Conservation (phyloP, 2,888 invertebrate genomes). For the Tenthredo amoena region DNA sequence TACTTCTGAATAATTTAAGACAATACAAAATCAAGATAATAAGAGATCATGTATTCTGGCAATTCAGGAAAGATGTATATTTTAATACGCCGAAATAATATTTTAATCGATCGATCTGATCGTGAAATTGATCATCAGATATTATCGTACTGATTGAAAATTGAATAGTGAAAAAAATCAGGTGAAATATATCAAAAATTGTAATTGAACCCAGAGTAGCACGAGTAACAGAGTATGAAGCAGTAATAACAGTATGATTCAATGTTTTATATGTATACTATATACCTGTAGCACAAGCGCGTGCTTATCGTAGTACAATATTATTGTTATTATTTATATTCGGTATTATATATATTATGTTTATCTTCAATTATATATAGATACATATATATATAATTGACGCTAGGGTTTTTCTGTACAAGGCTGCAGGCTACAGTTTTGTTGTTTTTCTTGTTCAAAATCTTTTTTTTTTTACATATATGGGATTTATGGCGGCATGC, state of each 20-base stretch:
- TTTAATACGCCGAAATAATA: background rate
- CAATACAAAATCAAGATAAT: background rate
- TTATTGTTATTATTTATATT: slow-evolving; percentile 57
- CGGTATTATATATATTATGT: slow-evolving; percentile 47
- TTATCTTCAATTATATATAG: slow-evolving; percentile 51
- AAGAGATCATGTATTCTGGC: background rate
- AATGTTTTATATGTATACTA: slow-evolving; percentile 47
- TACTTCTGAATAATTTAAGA: background rate
- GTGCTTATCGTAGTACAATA: slow-evolving; percentile 59
- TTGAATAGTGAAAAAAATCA: background rate
- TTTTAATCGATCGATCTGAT: background rate
- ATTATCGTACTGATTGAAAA: background rate
- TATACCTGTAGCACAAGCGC: slow-evolving; percentile 62
- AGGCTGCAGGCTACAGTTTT: slow-evolving; percentile 72
- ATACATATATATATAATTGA: slow-evolving; percentile 76
- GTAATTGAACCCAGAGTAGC: slow-evolving; percentile 55
- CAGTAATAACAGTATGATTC: slow-evolving; percentile 56
- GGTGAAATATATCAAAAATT: background rate
- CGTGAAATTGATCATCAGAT: background rate
- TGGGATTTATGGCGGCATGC: background rate
- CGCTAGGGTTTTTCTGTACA: slow-evolving; percentile 74
- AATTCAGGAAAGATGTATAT: background rate
- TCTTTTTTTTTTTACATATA: slow-evolving; percentile 24
- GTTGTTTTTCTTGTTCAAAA: slow-evolving; percentile 50
- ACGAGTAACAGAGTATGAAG: slow-evolving; percentile 59